A percentile compares a stretch with the other conserved stretches of the same genome.
phyloP scores from a whole-genome alignment of 1,140 invertebrate species.

The silkworm (Bombyx mori) region ASM3026992v2 NC_085111.1:11407501-11408000 shows the following conservation, averaged over 20 bases:
- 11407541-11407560: too few species aligned
- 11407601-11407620: too few species aligned
- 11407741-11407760: conserved; percentile 40
- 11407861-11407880: conserved; percentile 48
- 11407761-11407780: conserved; percentile 28
- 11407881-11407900: conserved; percentile 58
- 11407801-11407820: conserved; percentile 54
- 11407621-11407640: too few species aligned
- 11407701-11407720: conserved; percentile 8
- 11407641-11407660: too few species aligned
- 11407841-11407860: conserved; percentile 64
- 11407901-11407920: conserved; percentile 45
- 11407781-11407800: conserved; percentile 37
- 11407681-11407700: conserved; percentile 5
- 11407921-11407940: conserved; percentile 51
- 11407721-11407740: conserved; percentile 24
- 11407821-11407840: conserved; percentile 47
- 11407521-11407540: too few species aligned
- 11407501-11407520: too few species aligned
- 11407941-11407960: conserved; percentile 29
- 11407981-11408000: conserved; percentile 9
- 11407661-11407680: too few species aligned
- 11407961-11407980: conserved; percentile 17
- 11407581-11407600: too few species aligned
- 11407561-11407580: too few species aligned